phyloP scores from a whole-genome alignment of 1,140 invertebrate species.

The Eupeodes corollae region DNA sequence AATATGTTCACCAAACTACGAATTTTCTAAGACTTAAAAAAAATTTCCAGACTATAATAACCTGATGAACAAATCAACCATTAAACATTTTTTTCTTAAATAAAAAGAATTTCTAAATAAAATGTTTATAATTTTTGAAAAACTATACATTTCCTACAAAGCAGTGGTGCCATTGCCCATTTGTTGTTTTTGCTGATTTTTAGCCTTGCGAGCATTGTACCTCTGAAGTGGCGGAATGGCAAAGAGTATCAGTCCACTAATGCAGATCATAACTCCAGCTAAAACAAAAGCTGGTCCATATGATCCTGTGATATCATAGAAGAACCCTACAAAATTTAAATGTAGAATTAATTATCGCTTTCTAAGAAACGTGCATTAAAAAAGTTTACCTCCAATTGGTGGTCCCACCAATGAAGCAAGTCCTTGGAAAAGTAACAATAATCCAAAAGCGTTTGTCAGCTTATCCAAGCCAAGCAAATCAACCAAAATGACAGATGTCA shows the following conservation, averaged over 20 bases:
- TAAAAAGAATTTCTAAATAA: too few relatives aligned
- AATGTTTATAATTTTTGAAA: too few relatives aligned
- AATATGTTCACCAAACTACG: too few relatives aligned
- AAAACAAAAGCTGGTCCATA: conserved; percentile 77
- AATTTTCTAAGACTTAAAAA: too few relatives aligned
- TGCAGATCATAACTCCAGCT: conserved; percentile 66
- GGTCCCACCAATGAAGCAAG: conserved; percentile 80
- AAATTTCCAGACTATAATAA: too few relatives aligned
- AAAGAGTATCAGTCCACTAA: conserved; percentile 84
- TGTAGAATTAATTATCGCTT: not conserved
- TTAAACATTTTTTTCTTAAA: too few relatives aligned
- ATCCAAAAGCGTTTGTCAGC: conserved; percentile 86
- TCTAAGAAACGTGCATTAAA: not conserved
- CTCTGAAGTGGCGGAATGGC: conserved; percentile 67
- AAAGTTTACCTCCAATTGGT: conserved; percentile 66
- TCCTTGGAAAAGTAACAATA: conserved; percentile 83
- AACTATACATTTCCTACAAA: too few relatives aligned
- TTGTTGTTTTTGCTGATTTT: conserved; percentile 9
- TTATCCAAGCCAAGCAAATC: conserved; percentile 77
- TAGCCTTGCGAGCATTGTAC: conserved; percentile 20
- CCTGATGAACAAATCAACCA: too few relatives aligned
- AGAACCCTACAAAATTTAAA: conserved; percentile 48
- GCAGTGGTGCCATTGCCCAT: too few relatives aligned
- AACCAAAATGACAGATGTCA: conserved; percentile 82
- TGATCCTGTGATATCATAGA: conserved; percentile 64